Evolutionary conservation across 2,797 vertebrate genomes (phyloP).

Genomic region (Cuniculus paca): DNA sequence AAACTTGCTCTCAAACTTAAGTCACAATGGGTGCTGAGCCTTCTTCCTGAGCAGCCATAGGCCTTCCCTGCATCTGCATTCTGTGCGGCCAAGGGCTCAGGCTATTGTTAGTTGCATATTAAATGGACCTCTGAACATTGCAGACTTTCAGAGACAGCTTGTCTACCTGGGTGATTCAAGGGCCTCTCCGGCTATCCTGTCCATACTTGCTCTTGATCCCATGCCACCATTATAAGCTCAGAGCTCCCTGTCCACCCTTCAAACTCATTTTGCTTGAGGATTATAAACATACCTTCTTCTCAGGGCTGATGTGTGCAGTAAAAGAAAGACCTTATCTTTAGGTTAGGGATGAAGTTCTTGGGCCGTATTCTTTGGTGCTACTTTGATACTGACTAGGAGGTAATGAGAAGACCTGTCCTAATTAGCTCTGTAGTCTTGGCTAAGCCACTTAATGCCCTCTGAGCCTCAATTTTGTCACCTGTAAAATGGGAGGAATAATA

Average conservation of each 20-base stretch:
- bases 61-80: not conserved
- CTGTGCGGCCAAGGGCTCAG: not conserved
- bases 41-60: not conserved
- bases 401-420: not conserved
- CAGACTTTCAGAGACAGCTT: not conserved
- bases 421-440: not conserved
- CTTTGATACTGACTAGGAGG: not conserved
- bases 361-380: not conserved
- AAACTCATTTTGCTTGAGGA: not conserved
- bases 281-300: not conserved
- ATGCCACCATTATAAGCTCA: not conserved
- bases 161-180: not conserved
- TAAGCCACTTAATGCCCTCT: not conserved
- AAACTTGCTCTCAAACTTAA: not conserved
- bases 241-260: not conserved
- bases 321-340: not conserved
- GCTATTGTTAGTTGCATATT: not conserved
- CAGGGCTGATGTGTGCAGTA: not conserved
- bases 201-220: not conserved
- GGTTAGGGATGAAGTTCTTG: not conserved
- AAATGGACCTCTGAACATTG: not conserved
- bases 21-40: not conserved
- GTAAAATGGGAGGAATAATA: not conserved
- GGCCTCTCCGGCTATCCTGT: not conserved
- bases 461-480: slow-evolving; percentile 13